Evolutionary conservation across 2,797 vertebrate genomes (phyloP).

Genomic region (Macroramphosus scolopax): DNA sequence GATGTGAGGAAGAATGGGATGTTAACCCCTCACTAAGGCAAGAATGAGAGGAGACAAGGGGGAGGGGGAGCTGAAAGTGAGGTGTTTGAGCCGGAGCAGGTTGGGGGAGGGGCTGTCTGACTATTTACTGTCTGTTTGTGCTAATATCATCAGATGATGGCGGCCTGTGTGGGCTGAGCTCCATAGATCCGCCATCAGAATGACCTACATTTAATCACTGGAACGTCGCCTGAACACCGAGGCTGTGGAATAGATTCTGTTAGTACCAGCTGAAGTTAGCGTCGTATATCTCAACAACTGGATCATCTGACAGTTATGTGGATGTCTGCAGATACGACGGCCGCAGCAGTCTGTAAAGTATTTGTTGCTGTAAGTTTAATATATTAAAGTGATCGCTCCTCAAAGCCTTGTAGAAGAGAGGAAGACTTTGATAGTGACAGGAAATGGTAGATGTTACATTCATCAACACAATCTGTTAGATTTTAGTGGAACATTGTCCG

Average conservation of each 20-base stretch:
- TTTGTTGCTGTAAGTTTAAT: too few relatives aligned
- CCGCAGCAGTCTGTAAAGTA: too few relatives aligned
- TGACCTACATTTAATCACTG: slow-evolving; percentile 35
- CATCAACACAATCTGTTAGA: too few relatives aligned
- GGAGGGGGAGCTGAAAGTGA: slow-evolving; percentile 8
- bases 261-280: slow-evolving; percentile 12
- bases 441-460: too few relatives aligned
- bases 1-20: background rate
- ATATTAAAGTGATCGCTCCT: too few relatives aligned
- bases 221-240: background rate
- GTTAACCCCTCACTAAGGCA: background rate
- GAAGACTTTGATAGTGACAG: too few relatives aligned
- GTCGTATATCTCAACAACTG: too few relatives aligned
- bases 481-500: too few relatives aligned
- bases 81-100: too few relatives aligned
- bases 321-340: too few relatives aligned
- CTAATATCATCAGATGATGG: slow-evolving; percentile 40
- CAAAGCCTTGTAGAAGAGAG: too few relatives aligned
- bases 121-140: slow-evolving; percentile 45
- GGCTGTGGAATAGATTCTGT: slow-evolving; percentile 26
- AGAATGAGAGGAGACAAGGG: slow-evolving; percentile 14
- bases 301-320: too few relatives aligned
- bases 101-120: slow-evolving; percentile 42
- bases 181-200: slow-evolving; percentile 34
- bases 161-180: slow-evolving; percentile 30